phyloP scores from a whole-genome alignment of 2,797 vertebrate genomes.

The Chelonia mydas region DNA sequence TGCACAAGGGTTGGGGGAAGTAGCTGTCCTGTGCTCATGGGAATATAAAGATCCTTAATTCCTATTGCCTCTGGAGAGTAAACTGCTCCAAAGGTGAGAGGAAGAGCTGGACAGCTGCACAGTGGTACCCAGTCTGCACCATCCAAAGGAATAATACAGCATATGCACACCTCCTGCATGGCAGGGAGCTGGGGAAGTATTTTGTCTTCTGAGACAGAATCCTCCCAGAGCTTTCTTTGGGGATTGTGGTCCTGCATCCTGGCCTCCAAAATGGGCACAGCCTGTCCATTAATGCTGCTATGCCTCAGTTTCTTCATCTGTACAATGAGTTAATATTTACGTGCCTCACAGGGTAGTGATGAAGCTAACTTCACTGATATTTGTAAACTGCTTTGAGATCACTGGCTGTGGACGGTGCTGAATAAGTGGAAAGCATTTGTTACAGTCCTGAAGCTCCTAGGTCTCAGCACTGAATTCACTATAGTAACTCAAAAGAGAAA shows the following conservation, averaged over 20 bases:
- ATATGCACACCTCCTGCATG: not conserved
- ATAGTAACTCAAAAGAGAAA: not conserved
- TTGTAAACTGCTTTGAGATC: slow-evolving; percentile 20
- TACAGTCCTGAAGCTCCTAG: not conserved
- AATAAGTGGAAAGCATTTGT: slow-evolving; percentile 17
- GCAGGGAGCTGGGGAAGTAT: not conserved
- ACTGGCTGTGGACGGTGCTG: not conserved
- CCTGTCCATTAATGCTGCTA: not conserved
- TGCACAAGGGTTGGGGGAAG: not conserved
- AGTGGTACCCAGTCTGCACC: not conserved
- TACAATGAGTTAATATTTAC: not conserved
- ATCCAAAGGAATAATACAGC: not conserved
- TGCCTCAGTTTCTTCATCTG: slow-evolving; percentile 6
- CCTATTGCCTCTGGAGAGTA: not conserved
- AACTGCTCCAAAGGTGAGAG: not conserved
- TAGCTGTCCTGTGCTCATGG: not conserved
- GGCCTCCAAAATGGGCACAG: not conserved
- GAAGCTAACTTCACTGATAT: not conserved
- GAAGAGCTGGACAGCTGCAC: not conserved
- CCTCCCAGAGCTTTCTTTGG: not conserved
- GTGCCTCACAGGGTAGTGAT: not conserved
- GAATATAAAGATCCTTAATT: not conserved
- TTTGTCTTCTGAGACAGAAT: not conserved
- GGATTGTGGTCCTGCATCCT: not conserved
- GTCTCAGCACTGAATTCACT: not conserved